phyloP scores from a whole-genome alignment of 2,113 vertebrate genomes.

The Butorides virescens region DNA sequence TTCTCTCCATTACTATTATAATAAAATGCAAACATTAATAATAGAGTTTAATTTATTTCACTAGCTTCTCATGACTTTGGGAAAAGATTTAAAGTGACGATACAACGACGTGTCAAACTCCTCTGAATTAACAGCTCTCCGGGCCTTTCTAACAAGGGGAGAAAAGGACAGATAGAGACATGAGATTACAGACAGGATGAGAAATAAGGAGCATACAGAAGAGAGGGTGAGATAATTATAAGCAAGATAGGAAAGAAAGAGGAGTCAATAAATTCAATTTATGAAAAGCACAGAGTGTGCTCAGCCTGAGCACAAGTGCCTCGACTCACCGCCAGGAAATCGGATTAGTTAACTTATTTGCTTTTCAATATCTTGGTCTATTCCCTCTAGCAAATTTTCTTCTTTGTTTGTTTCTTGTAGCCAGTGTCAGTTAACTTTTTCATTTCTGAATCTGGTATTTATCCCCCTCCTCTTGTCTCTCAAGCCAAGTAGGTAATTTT shows the following conservation, averaged over 20 bases:
- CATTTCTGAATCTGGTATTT: constrained; percentile 21
- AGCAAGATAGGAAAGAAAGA: constrained; percentile 61
- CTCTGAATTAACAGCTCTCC: constrained; percentile 18
- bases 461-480: not conserved
- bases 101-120: constrained; percentile 12
- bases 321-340: constrained; percentile 33
- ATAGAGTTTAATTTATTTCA: constrained; percentile 32
- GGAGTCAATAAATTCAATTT: constrained; percentile 67
- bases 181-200: constrained; percentile 31
- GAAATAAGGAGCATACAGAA: constrained; percentile 39
- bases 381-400: constrained; percentile 21
- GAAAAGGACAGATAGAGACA: constrained; percentile 57
- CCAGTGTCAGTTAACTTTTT: constrained; percentile 48
- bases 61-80: not conserved
- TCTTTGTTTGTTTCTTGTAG: constrained; percentile 48
- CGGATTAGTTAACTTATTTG: constrained; percentile 52
- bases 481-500: constrained; percentile 15
- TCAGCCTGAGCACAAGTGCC: not conserved
- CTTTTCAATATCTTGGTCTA: constrained; percentile 46
- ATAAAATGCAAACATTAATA: constrained; percentile 49
- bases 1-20: not conserved
- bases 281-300: constrained; percentile 56
- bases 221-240: constrained; percentile 50
- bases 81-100: not conserved
- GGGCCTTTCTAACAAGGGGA: constrained; percentile 39